Conservation (phyloP, 2,113 vertebrate genomes). For the Typhlomys cinereus region DNA sequence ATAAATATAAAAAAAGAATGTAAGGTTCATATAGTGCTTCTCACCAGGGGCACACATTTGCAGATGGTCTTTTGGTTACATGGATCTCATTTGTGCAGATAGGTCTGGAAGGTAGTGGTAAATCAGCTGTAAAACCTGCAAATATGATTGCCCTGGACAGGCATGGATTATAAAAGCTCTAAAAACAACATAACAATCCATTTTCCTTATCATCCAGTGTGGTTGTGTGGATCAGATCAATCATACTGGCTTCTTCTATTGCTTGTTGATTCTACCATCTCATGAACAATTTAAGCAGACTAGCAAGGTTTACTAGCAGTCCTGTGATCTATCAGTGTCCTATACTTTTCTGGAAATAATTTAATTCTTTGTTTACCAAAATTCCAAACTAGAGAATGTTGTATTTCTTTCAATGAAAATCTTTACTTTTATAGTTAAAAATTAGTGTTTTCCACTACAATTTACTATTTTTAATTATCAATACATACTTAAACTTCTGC, state of each 20-base stretch:
- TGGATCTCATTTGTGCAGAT: slow-evolving; percentile 17
- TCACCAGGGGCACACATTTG: slow-evolving; percentile 15
- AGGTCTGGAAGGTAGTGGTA: slow-evolving; percentile 25
- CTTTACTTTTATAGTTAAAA: slow-evolving; percentile 41
- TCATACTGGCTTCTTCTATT: neutral
- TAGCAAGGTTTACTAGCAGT: slow-evolving; percentile 44
- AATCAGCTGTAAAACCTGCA: slow-evolving; percentile 54
- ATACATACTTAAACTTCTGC: neutral
- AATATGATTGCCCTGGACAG: neutral
- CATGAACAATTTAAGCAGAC: neutral
- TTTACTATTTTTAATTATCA: neutral
- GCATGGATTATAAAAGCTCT: slow-evolving; percentile 37
- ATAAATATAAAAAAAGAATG: too few species aligned
- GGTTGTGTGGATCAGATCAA: slow-evolving; percentile 38
- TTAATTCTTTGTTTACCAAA: neutral
- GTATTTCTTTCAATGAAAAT: neutral
- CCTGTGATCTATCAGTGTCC: neutral
- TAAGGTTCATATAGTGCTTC: neutral
- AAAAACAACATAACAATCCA: slow-evolving; percentile 36
- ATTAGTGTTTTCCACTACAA: neutral
- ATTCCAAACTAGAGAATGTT: neutral
- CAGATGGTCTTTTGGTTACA: slow-evolving; percentile 37
- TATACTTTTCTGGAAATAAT: slow-evolving; percentile 42
- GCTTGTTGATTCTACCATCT: slow-evolving; percentile 1
- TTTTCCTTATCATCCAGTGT: neutral